Evolutionary conservation across 2,888 invertebrate species (phyloP).

Genomic region (Aricia artaxerxes): DNA sequence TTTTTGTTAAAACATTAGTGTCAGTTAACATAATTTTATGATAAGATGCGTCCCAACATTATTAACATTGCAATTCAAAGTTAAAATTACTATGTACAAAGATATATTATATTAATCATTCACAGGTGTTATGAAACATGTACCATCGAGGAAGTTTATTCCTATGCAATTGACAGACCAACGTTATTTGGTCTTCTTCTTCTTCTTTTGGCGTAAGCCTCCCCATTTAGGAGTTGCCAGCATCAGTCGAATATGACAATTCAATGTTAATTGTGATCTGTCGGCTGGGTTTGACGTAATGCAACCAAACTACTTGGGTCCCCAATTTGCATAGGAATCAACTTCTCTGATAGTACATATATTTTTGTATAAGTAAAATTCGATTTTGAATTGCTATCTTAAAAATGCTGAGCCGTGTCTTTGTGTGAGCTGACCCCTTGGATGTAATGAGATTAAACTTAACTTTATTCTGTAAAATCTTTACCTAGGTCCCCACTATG

Average conservation of each 20-base stretch:
- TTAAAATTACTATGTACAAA: neutral
- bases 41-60: neutral
- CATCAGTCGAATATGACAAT: too few species aligned
- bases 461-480: conserved; percentile 13
- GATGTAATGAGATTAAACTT: conserved; percentile 19
- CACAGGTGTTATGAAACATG: neutral
- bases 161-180: too few species aligned
- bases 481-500: neutral
- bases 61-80: neutral
- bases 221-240: too few species aligned
- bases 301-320: too few species aligned
- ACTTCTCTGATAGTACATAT: neutral
- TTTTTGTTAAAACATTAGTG: conserved; percentile 3
- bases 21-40: neutral
- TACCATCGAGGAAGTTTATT: too few species aligned
- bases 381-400: neutral
- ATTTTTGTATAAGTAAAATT: neutral
- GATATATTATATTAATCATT: neutral
- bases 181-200: too few species aligned
- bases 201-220: too few species aligned
- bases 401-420: neutral
- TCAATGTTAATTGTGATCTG: too few species aligned
- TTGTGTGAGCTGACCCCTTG: neutral
- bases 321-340: too few species aligned
- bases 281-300: too few species aligned